A percentile compares a stretch with the other conserved stretches of the same genome.
phyloP scores from a whole-genome alignment of 2,113 vertebrate species.

The Pterocles orientalis region DNA sequence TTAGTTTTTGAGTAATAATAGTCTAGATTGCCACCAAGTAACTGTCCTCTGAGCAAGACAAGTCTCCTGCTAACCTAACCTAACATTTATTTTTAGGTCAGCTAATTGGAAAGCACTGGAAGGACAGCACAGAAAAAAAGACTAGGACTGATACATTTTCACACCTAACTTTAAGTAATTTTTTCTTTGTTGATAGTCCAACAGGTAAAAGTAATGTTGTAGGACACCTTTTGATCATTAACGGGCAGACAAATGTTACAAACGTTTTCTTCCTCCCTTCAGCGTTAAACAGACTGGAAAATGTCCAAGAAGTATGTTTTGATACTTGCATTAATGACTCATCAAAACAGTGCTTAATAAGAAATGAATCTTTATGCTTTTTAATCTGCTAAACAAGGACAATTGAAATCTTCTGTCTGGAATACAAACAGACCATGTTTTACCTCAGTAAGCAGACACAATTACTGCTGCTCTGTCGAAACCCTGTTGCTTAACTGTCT shows the following conservation, averaged over 20 bases:
- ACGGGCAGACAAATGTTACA: background rate
- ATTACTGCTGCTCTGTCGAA: slow-evolving; percentile 1
- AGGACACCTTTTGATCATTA: background rate
- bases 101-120: background rate
- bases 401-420: slow-evolving; percentile 65
- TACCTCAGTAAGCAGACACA: slow-evolving; percentile 38
- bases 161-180: background rate
- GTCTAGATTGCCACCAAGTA: background rate
- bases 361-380: slow-evolving; percentile 41
- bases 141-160: background rate
- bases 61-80: background rate
- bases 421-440: slow-evolving; percentile 50
- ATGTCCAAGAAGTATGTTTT: background rate
- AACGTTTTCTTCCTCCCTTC: background rate
- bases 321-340: background rate
- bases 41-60: background rate
- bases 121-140: background rate
- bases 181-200: background rate
- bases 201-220: background rate
- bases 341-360: background rate
- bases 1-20: background rate
- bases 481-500: slow-evolving; percentile 41
- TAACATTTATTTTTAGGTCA: background rate
- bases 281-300: background rate
- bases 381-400: slow-evolving; percentile 36